These are phyloP conservation scores for Ptilonorhynchus violaceus DNA, from an alignment of 2,113 vertebrate genomes.

Conservation along the genomic window DNA sequence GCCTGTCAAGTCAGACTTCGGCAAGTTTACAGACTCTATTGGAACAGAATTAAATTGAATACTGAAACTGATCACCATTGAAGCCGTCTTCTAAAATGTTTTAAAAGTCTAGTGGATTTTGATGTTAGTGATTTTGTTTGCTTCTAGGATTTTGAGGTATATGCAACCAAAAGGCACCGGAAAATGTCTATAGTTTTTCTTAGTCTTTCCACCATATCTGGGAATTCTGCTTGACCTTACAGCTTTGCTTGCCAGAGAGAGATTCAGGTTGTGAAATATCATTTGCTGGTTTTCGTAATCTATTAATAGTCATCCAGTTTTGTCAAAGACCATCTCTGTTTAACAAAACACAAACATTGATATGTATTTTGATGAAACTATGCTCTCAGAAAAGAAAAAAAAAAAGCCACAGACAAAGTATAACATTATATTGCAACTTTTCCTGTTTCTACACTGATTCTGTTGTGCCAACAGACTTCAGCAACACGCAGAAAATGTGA, in stretches of 20 bases:
- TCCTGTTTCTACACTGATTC: not conserved
- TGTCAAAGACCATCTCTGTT: not conserved
- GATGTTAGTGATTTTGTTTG: not conserved
- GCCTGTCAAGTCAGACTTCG: not conserved
- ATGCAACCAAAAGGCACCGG: not conserved
- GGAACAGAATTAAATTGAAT: not conserved
- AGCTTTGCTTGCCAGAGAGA: not conserved
- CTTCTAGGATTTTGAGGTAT: not conserved
- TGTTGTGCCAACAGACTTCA: not conserved
- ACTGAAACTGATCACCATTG: not conserved
- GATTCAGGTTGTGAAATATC: not conserved
- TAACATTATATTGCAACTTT: not conserved
- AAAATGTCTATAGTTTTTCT: not conserved
- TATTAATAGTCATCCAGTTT: not conserved
- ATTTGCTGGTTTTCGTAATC: not conserved
- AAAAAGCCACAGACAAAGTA: not conserved
- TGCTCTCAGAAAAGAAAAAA: not conserved
- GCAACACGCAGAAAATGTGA: not conserved
- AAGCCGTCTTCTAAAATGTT: fast-evolving
- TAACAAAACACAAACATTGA: not conserved
- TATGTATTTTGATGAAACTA: not conserved
- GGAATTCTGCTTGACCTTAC: not conserved
- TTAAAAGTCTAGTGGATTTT: not conserved
- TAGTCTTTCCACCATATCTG: not conserved
- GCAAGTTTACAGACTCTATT: not conserved